These are phyloP conservation scores for Uromys caudimaculatus DNA, from an alignment of 2,797 vertebrate genomes.

Conservation along the genomic window DNA sequence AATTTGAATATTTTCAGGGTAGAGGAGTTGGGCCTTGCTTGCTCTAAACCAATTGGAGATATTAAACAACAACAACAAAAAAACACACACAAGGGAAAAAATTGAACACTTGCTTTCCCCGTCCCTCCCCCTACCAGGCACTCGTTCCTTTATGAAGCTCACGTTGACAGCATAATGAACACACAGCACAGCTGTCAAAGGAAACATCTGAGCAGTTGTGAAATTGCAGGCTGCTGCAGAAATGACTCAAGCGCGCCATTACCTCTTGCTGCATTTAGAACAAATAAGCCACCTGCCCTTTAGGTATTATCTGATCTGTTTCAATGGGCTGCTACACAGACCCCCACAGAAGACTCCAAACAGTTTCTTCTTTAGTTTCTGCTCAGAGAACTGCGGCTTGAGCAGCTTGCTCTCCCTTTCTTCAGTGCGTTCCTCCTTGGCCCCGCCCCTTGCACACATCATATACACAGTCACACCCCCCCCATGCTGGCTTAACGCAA, in stretches of 20 bases:
- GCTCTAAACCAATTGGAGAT: slow-evolving; percentile 76
- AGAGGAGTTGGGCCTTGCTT: slow-evolving; percentile 67
- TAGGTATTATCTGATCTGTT: slow-evolving; percentile 81
- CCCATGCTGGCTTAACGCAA: slow-evolving; percentile 7
- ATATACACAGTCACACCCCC: slow-evolving; percentile 5
- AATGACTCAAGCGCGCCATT: slow-evolving; percentile 84
- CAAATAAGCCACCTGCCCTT: slow-evolving; percentile 83
- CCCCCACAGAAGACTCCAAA: slow-evolving; percentile 51
- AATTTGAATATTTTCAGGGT: slow-evolving; percentile 77
- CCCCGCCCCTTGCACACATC: slow-evolving; percentile 27
- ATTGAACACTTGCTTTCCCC: slow-evolving; percentile 64
- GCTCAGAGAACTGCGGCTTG: slow-evolving; percentile 62
- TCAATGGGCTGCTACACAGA: slow-evolving; percentile 74
- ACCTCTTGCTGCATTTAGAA: slow-evolving; percentile 84
- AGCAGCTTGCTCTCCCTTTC: background rate
- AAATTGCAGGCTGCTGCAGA: slow-evolving; percentile 82
- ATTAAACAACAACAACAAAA: slow-evolving; percentile 41
- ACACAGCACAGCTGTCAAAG: slow-evolving; percentile 82
- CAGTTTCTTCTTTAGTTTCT: slow-evolving; percentile 26
- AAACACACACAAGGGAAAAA: background rate
- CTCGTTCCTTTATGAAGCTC: slow-evolving; percentile 73
- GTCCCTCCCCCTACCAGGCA: slow-evolving; percentile 72
- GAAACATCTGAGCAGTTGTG: slow-evolving; percentile 77
- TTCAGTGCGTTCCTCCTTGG: background rate
- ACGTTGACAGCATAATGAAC: slow-evolving; percentile 81